Percentiles rank a stretch among this genome's conserved stretches.
phyloP scores from a whole-genome alignment of 1,140 invertebrate genomes.

The Physella acuta region DNA sequence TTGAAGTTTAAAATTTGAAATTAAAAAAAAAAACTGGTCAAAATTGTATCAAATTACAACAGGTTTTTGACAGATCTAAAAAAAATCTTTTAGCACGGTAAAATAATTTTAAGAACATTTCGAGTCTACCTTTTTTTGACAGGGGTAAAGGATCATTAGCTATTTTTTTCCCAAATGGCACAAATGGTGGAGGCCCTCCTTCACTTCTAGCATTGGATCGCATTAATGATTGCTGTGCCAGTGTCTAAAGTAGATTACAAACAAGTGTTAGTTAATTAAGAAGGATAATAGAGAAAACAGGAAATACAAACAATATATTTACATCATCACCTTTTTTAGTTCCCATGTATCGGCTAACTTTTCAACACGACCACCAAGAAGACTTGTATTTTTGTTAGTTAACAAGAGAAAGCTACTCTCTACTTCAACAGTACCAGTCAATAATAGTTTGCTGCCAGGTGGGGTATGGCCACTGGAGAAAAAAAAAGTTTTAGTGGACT shows the following conservation, averaged over 20 bases:
- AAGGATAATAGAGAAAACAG: conserved; percentile 18
- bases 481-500: no score
- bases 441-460: conserved; percentile 75
- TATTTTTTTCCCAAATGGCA: conserved; percentile 82
- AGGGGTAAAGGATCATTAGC: background rate
- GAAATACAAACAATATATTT: background rate
- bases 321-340: conserved; percentile 68
- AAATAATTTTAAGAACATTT: no score
- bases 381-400: conserved; percentile 67
- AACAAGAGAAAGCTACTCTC: conserved; percentile 75
- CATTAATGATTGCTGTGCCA: conserved; percentile 68
- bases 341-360: conserved; percentile 87
- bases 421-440: conserved; percentile 62
- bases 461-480: conserved; percentile 68
- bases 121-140: conserved; percentile 21
- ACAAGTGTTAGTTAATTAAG: background rate
- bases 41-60: no score
- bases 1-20: no score
- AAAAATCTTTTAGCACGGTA: no score
- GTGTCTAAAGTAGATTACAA: conserved; percentile 61
- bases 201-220: conserved; percentile 61
- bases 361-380: conserved; percentile 81
- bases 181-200: conserved; percentile 84
- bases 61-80: no score
- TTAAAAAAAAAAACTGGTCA: no score